Evolutionary conservation across 37 sponge, comb jelly and placozoan genomes (phyloP).

Genomic region (Spongia lamella): DNA sequence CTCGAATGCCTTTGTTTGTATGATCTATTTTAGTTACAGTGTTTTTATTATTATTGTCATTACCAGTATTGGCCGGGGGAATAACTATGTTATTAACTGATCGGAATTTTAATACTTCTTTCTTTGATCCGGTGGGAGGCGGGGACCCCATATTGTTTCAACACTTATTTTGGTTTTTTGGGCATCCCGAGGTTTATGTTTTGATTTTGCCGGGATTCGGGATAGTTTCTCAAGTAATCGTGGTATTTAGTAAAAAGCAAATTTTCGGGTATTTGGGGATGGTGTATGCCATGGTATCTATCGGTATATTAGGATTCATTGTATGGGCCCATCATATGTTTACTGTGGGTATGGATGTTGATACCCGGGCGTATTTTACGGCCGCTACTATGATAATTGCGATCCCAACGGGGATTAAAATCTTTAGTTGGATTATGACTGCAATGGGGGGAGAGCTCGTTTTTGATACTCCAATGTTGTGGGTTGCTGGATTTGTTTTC

Average conservation of each 20-base stretch:
- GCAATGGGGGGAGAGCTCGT: conserved; percentile 64
- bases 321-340: conserved; percentile 92
- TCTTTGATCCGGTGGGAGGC: conserved; percentile 91
- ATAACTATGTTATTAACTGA: conserved; percentile 90
- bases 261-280: conserved; percentile 89
- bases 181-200: conserved; percentile 90
- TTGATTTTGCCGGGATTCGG: conserved; percentile 89
- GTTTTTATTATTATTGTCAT: conserved; percentile 74
- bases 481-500: conserved; percentile 89
- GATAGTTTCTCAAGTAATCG: conserved; percentile 82
- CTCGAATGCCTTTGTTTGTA: conserved; percentile 80
- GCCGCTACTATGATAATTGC: conserved; percentile 93
- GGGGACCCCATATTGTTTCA: conserved; percentile 93
- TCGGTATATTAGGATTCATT: conserved; percentile 88
- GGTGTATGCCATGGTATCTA: conserved; percentile 89
- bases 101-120: conserved; percentile 86
- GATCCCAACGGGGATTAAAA: conserved; percentile 86
- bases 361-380: conserved; percentile 86
- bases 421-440: conserved; percentile 87
- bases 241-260: conserved; percentile 76
- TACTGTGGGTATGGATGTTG: conserved; percentile 91
- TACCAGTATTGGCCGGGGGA: conserved; percentile 89
- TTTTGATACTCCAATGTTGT: conserved; percentile 83
- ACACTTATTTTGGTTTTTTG: conserved; percentile 92
- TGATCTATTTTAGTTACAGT: conserved; percentile 84